Conservation (phyloP, 2,888 invertebrate genomes). For the Itoplectis maculator region DNA sequence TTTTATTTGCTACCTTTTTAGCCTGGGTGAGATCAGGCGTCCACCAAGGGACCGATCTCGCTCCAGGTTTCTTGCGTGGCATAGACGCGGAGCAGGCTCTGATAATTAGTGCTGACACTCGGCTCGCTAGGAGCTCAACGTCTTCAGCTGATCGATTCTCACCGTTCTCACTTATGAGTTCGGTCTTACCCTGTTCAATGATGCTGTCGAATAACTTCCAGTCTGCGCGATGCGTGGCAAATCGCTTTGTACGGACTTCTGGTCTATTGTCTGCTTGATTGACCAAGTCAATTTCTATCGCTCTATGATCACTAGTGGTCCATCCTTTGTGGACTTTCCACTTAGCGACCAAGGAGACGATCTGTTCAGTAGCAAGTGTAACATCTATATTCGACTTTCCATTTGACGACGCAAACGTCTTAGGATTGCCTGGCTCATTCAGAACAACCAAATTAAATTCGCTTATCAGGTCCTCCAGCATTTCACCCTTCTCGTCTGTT, state of each 20-base stretch:
- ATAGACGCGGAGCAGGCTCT: background rate
- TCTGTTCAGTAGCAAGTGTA: background rate
- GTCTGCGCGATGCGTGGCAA: background rate
- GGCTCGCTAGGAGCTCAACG: background rate
- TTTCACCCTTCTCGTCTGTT: constrained; percentile 15
- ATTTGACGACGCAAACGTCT: constrained; percentile 10
- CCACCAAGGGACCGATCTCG: background rate
- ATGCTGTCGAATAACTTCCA: background rate
- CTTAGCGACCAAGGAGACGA: background rate
- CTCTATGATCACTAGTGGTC: constrained; percentile 45
- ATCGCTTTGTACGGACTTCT: background rate
- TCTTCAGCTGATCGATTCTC: background rate
- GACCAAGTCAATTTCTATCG: constrained; percentile 1
- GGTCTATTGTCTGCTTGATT: too few species aligned
- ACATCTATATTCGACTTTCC: constrained; percentile 61
- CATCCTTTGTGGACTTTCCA: constrained; percentile 36
- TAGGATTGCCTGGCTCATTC: background rate
- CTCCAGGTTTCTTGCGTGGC: background rate
- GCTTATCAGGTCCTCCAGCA: constrained; percentile 36
- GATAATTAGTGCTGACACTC: background rate
- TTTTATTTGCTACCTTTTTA: background rate
- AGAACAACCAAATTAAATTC: background rate
- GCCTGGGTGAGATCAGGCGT: background rate
- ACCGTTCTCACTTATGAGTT: too few species aligned
- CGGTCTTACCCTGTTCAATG: background rate